These are phyloP conservation scores for Macroglossus sobrinus DNA, from an alignment of 2,113 vertebrate species.

Conservation along the genomic window DNA sequence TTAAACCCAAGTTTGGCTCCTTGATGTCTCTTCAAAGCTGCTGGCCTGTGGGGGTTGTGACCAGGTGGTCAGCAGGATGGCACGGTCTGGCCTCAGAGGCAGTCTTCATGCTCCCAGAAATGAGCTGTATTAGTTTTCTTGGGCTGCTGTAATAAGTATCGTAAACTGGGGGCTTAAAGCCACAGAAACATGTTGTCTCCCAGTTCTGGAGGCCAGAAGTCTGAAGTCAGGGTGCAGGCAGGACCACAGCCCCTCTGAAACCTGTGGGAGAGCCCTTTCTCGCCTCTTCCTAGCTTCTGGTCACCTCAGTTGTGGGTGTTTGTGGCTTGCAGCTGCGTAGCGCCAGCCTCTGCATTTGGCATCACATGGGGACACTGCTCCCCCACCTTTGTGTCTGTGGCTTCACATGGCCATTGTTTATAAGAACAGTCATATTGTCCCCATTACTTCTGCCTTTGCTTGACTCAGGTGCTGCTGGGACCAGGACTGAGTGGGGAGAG, in stretches of 20 bases:
- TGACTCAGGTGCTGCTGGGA: not conserved
- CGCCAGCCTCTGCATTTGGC: not conserved
- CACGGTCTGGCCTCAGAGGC: not conserved
- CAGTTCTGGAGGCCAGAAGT: not conserved
- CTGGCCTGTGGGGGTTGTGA: rapidly evolving
- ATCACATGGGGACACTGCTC: too few species aligned
- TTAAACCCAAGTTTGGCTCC: not conserved
- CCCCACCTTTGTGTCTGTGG: not conserved
- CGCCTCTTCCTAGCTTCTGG: not conserved
- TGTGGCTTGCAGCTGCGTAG: not conserved
- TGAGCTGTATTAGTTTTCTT: not conserved
- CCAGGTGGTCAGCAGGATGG: rapidly evolving
- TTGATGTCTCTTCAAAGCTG: not conserved
- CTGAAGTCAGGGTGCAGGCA: not conserved
- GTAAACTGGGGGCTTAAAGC: too few species aligned
- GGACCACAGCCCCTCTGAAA: not conserved
- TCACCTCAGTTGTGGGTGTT: not conserved
- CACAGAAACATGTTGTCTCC: not conserved
- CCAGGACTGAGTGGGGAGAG: not conserved
- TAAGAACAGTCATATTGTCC: not conserved
- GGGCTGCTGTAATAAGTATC: not conserved
- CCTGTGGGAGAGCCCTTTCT: not conserved
- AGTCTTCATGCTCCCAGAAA: not conserved
- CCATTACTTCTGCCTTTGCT: not conserved
- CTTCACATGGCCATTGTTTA: not conserved